Percentiles rank a stretch among this genome's conserved stretches.
Conservation (phyloP, 2,888 invertebrate genomes). For the Venusia cambrica region DNA sequence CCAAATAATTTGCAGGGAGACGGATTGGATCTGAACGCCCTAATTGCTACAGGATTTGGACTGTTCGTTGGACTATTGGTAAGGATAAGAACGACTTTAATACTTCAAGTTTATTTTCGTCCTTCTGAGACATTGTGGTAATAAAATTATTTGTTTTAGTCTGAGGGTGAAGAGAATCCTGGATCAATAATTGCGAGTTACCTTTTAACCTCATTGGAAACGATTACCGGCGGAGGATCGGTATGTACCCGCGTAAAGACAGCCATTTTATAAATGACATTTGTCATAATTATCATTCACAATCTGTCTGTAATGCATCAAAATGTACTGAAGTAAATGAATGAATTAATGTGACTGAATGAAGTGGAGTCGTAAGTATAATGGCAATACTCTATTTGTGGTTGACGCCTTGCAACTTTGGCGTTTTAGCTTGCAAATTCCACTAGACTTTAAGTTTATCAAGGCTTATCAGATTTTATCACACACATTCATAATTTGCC, state of each 20-base stretch:
- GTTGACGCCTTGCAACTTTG: no score
- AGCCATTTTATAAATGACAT: background rate
- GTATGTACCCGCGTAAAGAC: slow-evolving; percentile 45
- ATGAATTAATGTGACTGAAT: no score
- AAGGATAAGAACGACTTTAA: slow-evolving; percentile 31
- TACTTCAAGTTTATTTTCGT: no score
- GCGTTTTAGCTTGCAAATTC: no score
- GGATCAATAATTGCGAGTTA: slow-evolving; percentile 68
- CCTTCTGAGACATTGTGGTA: no score
- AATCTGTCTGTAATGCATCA: no score
- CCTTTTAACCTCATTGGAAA: slow-evolving; percentile 64
- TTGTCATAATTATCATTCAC: slow-evolving; percentile 1
- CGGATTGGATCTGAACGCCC: slow-evolving; percentile 65
- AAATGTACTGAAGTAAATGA: no score
- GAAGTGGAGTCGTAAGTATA: no score
- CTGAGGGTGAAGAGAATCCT: slow-evolving; percentile 68
- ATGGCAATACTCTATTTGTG: no score
- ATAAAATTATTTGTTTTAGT: slow-evolving; percentile 41
- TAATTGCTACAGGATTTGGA: slow-evolving; percentile 67
- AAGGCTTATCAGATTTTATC: no score
- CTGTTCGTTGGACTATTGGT: slow-evolving; percentile 71
- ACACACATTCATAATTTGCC: no score
- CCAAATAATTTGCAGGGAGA: slow-evolving; percentile 71
- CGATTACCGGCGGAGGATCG: slow-evolving; percentile 72
- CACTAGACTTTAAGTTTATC: no score